Conservation (phyloP, 2,113 vertebrate genomes). For the Pholis gunnellus region DNA sequence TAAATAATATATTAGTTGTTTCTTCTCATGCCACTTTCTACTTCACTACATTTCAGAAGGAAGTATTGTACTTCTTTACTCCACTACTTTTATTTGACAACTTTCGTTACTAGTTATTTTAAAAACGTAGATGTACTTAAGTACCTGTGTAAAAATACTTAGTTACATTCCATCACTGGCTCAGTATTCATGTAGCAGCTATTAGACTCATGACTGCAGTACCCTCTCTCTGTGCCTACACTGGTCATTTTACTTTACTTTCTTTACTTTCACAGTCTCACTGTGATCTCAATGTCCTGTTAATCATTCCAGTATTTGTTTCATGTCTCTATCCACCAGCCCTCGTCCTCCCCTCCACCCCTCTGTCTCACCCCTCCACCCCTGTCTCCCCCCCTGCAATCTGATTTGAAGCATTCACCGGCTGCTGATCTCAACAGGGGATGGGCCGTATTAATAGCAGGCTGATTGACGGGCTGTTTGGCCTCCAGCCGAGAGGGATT, state of each 20-base stretch:
- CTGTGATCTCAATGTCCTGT: constrained; percentile 1
- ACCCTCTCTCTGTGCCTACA: neutral
- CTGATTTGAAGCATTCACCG: constrained; percentile 27
- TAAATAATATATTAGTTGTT: neutral
- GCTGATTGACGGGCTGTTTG: constrained; percentile 71
- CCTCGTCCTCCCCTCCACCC: neutral
- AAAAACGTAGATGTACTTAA: neutral
- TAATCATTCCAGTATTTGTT: constrained; percentile 37
- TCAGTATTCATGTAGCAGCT: neutral
- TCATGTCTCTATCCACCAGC: constrained; percentile 1
- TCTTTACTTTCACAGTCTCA: neutral
- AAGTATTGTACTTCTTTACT: neutral
- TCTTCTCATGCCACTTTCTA: neutral
- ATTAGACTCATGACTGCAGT: neutral
- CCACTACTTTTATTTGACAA: neutral
- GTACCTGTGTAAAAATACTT: neutral
- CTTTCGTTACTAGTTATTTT: neutral
- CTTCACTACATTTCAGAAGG: neutral
- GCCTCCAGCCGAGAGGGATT: constrained; percentile 69
- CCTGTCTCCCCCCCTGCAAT: neutral
- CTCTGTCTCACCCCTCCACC: neutral
- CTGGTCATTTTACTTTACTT: neutral
- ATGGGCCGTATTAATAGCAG: constrained; percentile 9
- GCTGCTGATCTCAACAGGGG: constrained; percentile 43
- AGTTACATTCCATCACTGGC: neutral